These are phyloP conservation scores for Tuta absoluta DNA, from an alignment of 2,888 invertebrate genomes.

Conservation along the genomic window DNA sequence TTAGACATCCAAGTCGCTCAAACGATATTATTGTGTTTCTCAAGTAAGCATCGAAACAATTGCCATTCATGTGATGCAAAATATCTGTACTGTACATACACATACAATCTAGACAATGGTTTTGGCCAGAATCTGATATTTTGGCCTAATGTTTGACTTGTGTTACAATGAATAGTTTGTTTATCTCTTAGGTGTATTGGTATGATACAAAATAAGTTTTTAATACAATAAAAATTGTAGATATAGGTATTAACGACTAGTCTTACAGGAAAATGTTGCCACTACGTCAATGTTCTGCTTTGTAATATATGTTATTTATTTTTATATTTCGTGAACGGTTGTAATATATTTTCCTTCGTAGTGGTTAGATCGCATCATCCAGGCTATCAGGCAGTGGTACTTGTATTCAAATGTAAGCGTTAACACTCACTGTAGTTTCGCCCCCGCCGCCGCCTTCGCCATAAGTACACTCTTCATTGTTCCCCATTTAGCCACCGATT, in stretches of 20 bases:
- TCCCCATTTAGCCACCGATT: slow-evolving; percentile 52
- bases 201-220: slow-evolving; percentile 52
- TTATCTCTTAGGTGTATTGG: slow-evolving; percentile 54
- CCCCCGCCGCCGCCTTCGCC: not conserved
- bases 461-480: slow-evolving; percentile 19
- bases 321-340: slow-evolving; percentile 68
- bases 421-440: not conserved
- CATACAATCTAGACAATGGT: slow-evolving; percentile 28
- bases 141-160: slow-evolving; percentile 38
- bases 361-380: slow-evolving; percentile 56
- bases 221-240: slow-evolving; percentile 61
- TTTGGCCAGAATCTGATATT: slow-evolving; percentile 28
- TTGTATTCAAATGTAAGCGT: not conserved
- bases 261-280: slow-evolving; percentile 78
- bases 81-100: slow-evolving; percentile 42
- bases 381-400: slow-evolving; percentile 64
- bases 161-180: slow-evolving; percentile 48
- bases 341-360: slow-evolving; percentile 65
- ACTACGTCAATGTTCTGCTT: slow-evolving; percentile 76
- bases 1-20: slow-evolving; percentile 24
- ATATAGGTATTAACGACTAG: slow-evolving; percentile 76
- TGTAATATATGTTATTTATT: slow-evolving; percentile 79
- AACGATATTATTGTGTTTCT: slow-evolving; percentile 8
- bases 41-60: slow-evolving; percentile 25
- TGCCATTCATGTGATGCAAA: slow-evolving; percentile 24